phyloP scores from a whole-genome alignment of 2,797 vertebrate species.

The Sebastes miniatus region DNA sequence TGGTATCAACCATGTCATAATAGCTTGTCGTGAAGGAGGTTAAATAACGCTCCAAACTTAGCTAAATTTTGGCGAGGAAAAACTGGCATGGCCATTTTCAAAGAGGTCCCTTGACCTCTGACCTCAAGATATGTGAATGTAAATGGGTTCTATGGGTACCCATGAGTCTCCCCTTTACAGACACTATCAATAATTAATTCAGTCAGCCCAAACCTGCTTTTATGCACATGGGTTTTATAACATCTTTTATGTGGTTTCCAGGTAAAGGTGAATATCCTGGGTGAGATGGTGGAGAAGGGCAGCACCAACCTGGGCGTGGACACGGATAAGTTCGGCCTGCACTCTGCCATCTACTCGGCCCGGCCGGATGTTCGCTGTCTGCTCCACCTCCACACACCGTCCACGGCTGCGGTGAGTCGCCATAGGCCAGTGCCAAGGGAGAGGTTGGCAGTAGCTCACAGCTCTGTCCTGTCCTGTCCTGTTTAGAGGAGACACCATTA shows the following conservation, averaged over 20 bases:
- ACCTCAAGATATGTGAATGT: no score
- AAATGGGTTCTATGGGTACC: no score
- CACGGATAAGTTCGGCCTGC: slow-evolving; percentile 87
- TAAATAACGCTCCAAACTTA: no score
- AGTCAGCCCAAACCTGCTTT: not conserved
- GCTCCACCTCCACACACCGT: slow-evolving; percentile 91
- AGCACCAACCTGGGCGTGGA: slow-evolving; percentile 89
- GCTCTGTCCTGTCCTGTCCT: not conserved
- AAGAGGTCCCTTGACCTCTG: no score
- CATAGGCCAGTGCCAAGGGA: not conserved
- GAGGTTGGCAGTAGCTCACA: not conserved
- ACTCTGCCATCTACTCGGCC: slow-evolving; percentile 93
- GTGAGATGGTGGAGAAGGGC: slow-evolving; percentile 92
- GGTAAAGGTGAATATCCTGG: slow-evolving; percentile 96
- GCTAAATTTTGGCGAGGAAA: no score
- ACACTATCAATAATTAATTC: not conserved
- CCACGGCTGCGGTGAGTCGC: slow-evolving; percentile 87
- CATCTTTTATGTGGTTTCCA: slow-evolving; percentile 46
- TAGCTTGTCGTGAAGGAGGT: no score
- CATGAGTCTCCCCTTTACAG: no score
- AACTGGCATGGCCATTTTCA: no score
- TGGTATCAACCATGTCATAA: no score
- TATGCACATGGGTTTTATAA: not conserved
- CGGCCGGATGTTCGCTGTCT: slow-evolving; percentile 91
- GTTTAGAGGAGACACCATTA: not conserved